These are phyloP conservation scores for Saguinus midas DNA, from an alignment of 2,113 vertebrate genomes.

Conservation along the genomic window DNA sequence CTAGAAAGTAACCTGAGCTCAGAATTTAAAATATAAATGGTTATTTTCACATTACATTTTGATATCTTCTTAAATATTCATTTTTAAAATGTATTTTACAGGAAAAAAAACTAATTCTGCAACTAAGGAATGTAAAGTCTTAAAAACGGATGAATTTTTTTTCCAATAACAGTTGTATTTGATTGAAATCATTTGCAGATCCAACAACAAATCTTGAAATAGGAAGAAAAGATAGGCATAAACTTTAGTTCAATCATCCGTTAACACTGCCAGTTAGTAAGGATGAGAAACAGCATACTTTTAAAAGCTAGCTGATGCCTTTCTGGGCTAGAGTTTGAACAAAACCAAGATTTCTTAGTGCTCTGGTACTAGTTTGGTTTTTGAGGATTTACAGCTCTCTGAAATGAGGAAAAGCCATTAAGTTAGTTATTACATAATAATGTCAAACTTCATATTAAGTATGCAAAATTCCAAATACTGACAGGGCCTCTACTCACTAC, in stretches of 20 bases:
- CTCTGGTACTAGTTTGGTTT: background rate
- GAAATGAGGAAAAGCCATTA: background rate
- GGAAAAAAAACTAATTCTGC: background rate
- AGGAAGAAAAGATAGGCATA: background rate
- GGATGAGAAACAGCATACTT: background rate
- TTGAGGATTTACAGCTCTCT: background rate
- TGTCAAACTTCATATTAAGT: background rate
- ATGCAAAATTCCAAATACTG: background rate
- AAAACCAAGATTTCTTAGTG: background rate
- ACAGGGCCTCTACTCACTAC: background rate
- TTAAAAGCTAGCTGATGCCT: background rate
- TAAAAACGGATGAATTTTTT: background rate
- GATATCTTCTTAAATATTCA: background rate
- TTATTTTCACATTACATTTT: background rate
- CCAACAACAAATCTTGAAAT: background rate
- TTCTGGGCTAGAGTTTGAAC: background rate
- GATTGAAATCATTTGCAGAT: background rate
- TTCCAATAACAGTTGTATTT: background rate
- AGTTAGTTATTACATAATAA: background rate
- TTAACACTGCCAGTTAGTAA: background rate
- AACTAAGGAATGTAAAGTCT: background rate
- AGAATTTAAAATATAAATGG: constrained; percentile 38
- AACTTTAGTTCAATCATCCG: background rate
- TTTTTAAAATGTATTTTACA: background rate
- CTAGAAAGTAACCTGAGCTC: background rate